Percentiles rank a stretch among this genome's conserved stretches.
These are phyloP conservation scores for Lamprotornis superbus DNA, from an alignment of 2,113 vertebrate species.

Conservation along the genomic window DNA sequence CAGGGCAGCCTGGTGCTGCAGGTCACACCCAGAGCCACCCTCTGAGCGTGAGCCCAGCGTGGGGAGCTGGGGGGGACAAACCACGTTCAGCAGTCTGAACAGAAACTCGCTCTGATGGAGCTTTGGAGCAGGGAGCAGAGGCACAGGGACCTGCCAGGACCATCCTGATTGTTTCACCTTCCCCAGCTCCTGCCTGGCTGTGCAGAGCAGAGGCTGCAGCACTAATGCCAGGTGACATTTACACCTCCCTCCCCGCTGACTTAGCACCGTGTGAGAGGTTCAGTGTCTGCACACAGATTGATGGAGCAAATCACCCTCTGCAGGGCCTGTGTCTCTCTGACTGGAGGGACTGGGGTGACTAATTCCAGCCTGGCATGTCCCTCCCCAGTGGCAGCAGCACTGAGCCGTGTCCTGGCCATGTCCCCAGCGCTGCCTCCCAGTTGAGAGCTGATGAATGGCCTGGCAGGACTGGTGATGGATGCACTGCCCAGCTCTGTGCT, in stretches of 20 bases:
- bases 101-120: not conserved
- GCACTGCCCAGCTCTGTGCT: not conserved
- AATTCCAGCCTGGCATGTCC: not conserved
- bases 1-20: not conserved
- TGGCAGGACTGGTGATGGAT: not conserved
- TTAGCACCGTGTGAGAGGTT: accelerated
- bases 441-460: not conserved
- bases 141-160: not conserved
- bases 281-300: not conserved
- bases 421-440: not conserved
- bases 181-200: accelerated
- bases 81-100: accelerated
- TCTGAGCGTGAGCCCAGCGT: not conserved
- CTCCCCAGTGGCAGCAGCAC: not conserved
- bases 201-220: not conserved
- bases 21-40: accelerated
- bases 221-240: not conserved
- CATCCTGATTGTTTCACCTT: too few species aligned
- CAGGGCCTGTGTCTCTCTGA: not conserved
- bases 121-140: not conserved
- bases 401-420: accelerated
- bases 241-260: not conserved
- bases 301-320: not conserved
- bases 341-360: not conserved
- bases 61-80: not conserved